Evolutionary conservation across 2,797 vertebrate genomes (phyloP).

Genomic region (Lepilemur ruficaudatus): DNA sequence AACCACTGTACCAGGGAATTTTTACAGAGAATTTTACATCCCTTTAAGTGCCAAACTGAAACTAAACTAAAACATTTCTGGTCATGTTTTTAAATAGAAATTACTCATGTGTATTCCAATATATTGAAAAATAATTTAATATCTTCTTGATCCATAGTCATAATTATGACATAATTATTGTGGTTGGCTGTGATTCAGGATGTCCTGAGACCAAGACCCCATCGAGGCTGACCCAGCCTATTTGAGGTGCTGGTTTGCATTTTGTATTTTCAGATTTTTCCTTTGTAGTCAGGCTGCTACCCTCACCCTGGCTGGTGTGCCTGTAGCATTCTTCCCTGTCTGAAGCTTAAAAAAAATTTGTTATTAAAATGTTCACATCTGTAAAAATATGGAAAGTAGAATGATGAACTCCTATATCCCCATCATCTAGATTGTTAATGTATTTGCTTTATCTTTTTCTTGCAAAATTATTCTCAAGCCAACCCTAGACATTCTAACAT

Average conservation of each 20-base stretch:
- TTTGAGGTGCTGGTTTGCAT: not conserved
- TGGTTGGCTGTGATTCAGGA: not conserved
- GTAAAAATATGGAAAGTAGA: constrained; percentile 2
- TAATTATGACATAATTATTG: not conserved
- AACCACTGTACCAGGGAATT: not conserved
- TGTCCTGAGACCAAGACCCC: not conserved
- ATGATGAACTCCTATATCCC: not conserved
- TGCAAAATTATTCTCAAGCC: not conserved
- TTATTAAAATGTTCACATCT: constrained; percentile 6
- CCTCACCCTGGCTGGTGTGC: not conserved
- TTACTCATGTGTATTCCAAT: not conserved
- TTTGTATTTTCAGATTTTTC: not conserved
- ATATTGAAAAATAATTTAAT: not conserved
- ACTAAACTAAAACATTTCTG: not conserved
- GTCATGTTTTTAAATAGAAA: constrained; percentile 10
- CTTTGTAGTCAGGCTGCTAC: not conserved
- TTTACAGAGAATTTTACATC: not conserved
- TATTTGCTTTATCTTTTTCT: constrained; percentile 17
- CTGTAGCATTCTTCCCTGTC: not conserved
- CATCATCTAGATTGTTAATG: constrained; percentile 47
- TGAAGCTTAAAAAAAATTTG: not conserved
- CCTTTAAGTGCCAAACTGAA: not conserved
- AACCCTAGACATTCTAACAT: constrained; percentile 34
- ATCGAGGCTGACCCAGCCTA: not conserved
- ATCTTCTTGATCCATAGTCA: not conserved